Percentiles rank a stretch among this genome's conserved stretches.
phyloP scores from a whole-genome alignment of 2,113 vertebrate species.

The Rhinolophus ferrumequinum region DNA sequence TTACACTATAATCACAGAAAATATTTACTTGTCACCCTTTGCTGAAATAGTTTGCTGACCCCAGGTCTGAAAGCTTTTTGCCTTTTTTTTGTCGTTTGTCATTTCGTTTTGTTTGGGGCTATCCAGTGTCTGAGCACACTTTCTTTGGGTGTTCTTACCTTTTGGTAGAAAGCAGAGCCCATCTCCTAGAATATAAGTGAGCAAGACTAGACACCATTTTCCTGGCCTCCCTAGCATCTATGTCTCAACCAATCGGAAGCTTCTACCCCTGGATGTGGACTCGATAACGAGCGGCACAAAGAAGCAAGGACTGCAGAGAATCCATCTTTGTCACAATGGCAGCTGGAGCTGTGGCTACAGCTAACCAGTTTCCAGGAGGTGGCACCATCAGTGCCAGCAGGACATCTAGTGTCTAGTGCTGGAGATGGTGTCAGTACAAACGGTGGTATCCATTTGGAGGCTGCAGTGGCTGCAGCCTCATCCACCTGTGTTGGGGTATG shows the following conservation, averaged over 20 bases:
- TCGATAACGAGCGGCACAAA: neutral
- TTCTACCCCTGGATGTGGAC: neutral
- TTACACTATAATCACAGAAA: neutral
- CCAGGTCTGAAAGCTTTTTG: neutral
- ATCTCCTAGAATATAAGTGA: neutral
- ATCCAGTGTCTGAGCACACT: neutral
- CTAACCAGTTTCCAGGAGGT: neutral
- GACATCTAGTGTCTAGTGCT: neutral
- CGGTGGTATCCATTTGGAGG: neutral
- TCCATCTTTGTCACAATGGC: no score
- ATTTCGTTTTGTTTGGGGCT: neutral
- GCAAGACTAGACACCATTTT: neutral
- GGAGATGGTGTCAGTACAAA: neutral
- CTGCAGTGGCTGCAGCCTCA: no score
- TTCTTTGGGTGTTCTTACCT: neutral
- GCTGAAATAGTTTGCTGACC: neutral
- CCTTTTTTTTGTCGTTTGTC: neutral
- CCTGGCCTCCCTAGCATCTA: neutral
- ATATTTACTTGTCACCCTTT: neutral
- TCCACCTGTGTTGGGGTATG: fast-evolving
- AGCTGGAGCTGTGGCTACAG: neutral
- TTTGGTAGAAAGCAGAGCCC: neutral
- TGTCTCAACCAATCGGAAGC: neutral
- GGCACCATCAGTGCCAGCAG: neutral
- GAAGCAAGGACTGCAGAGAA: neutral